Conservation (phyloP, 2,888 invertebrate genomes). For the Rhaphigaster nebulosa region DNA sequence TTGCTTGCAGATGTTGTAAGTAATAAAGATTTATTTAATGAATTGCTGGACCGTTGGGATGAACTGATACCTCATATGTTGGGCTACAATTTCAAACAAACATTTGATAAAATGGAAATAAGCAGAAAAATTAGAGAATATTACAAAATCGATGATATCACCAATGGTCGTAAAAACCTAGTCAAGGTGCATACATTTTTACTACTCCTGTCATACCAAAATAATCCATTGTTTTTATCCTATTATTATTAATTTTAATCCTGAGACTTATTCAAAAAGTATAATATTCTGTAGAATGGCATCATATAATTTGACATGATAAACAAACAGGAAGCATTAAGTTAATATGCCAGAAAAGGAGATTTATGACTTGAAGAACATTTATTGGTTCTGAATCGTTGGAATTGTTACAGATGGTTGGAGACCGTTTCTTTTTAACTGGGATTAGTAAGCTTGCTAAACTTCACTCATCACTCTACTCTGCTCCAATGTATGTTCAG, state of each 20-base stretch:
- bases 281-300: not conserved
- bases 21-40: not conserved
- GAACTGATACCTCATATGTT: conserved; percentile 2
- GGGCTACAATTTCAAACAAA: not conserved
- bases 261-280: not conserved
- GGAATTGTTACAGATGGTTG: not conserved
- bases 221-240: not conserved
- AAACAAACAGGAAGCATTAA: not conserved
- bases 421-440: not conserved
- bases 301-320: not conserved
- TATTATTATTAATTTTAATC: not conserved
- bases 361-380: not conserved
- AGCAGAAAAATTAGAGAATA: conserved; percentile 22
- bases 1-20: not conserved
- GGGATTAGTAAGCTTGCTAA: not conserved
- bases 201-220: not conserved
- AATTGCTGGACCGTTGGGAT: conserved; percentile 6
- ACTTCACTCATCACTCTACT: not conserved
- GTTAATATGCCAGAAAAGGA: not conserved
- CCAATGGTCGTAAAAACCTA: conserved; percentile 19
- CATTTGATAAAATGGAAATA: not conserved
- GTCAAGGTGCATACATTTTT: not conserved
- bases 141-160: not conserved
- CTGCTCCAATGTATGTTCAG: conserved; percentile 4
- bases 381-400: not conserved